phyloP scores from a whole-genome alignment of 2,888 invertebrate genomes.

The Megaustenia siamemsis region DNA sequence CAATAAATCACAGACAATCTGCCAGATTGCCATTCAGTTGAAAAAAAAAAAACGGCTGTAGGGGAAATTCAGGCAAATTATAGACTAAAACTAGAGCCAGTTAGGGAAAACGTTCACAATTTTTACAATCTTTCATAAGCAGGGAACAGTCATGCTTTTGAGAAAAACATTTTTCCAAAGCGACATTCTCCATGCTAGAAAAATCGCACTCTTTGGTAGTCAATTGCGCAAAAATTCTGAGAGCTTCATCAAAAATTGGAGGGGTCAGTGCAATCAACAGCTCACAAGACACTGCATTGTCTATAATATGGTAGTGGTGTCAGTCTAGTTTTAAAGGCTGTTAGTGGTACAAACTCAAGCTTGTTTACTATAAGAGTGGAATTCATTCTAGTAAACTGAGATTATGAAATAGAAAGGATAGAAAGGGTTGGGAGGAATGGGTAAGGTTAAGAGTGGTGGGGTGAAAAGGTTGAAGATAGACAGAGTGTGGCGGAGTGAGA shows the following conservation, averaged over 20 bases:
- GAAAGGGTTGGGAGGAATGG: neutral
- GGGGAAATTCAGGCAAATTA: neutral
- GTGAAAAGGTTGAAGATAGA: neutral
- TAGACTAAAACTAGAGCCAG: neutral
- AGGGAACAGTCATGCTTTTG: neutral
- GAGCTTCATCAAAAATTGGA: too few species aligned
- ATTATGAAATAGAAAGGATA: neutral
- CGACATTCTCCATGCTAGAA: neutral
- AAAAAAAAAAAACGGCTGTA: neutral
- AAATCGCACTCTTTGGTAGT: neutral
- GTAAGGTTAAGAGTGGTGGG: neutral
- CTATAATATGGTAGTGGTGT: conserved; percentile 18
- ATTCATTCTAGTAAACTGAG: neutral
- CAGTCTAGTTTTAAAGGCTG: neutral
- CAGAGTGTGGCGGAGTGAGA: neutral
- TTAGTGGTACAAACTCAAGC: neutral
- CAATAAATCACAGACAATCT: neutral
- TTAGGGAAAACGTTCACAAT: neutral
- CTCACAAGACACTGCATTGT: conserved; percentile 6
- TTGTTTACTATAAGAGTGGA: neutral
- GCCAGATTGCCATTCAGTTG: too few species aligned
- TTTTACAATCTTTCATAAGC: neutral
- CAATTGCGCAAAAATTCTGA: too few species aligned
- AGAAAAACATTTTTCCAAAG: neutral
- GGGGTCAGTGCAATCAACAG: conserved; percentile 11